phyloP scores from a whole-genome alignment of 2,113 vertebrate genomes.

The Tetrao urogallus region DNA sequence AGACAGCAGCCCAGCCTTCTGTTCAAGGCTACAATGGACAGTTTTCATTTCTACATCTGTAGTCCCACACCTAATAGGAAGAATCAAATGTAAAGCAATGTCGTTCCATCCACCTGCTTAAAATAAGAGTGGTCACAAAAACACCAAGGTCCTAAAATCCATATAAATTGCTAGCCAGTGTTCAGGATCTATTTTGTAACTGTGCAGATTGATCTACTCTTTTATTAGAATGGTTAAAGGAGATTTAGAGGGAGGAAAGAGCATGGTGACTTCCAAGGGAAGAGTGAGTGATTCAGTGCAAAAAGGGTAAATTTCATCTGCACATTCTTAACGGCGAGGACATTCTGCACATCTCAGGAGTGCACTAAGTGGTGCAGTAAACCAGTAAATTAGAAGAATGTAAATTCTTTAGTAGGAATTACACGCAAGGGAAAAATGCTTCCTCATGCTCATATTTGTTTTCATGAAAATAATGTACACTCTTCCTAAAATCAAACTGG shows the following conservation, averaged over 20 bases:
- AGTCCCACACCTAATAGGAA: background rate
- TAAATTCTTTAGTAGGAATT: conserved; percentile 87
- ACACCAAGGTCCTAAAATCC: background rate
- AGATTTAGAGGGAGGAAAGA: conserved; percentile 65
- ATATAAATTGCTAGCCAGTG: background rate
- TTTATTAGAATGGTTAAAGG: conserved; percentile 58
- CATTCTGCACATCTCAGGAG: conserved; percentile 83
- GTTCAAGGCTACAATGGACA: background rate
- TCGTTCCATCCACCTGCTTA: background rate
- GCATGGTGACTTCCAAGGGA: conserved; percentile 73
- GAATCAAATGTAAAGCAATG: background rate
- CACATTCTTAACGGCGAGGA: conserved; percentile 82
- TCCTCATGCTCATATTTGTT: conserved; percentile 86
- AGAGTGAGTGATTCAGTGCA: conserved; percentile 79
- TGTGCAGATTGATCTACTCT: conserved; percentile 21
- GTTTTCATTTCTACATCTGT: background rate
- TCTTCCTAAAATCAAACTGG: conserved; percentile 80
- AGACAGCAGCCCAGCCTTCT: background rate
- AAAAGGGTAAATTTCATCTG: conserved; percentile 83
- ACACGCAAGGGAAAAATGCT: conserved; percentile 84
- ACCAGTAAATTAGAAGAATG: conserved; percentile 90
- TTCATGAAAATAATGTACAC: conserved; percentile 87
- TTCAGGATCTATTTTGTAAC: conserved; percentile 43
- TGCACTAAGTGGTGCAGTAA: conserved; percentile 87
- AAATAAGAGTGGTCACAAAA: background rate